Evolutionary conservation across 2,888 invertebrate species (phyloP).

Genomic region (Leptinotarsa juncta): DNA sequence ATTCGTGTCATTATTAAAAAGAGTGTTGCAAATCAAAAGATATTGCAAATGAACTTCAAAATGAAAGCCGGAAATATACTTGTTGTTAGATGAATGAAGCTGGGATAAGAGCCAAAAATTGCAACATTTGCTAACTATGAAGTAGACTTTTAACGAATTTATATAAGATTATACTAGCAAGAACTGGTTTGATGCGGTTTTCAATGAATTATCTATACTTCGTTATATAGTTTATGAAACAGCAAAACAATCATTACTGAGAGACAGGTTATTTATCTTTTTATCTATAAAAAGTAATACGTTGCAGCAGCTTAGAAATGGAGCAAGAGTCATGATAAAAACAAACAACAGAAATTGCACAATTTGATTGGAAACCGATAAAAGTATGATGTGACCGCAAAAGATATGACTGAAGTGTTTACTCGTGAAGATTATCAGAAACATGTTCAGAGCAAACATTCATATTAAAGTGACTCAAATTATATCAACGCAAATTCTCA

Average conservation of each 20-base stretch:
- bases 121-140: background rate
- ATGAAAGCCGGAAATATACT: conserved; percentile 12
- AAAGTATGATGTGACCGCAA: conserved; percentile 20
- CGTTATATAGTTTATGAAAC: background rate
- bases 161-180: background rate
- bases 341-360: background rate
- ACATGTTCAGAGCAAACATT: conserved; percentile 11
- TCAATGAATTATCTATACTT: conserved; percentile 14
- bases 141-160: background rate
- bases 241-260: background rate
- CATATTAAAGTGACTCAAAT: too few species aligned
- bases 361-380: background rate
- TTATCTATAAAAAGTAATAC: background rate
- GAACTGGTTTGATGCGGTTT: conserved; percentile 22
- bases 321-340: background rate
- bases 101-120: conserved; percentile 21
- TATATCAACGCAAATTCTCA: too few species aligned
- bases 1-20: background rate
- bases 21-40: too few species aligned
- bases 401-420: conserved; percentile 22
- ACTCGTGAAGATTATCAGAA: background rate
- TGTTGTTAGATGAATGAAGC: background rate
- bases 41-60: background rate
- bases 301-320: background rate
- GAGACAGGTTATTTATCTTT: conserved; percentile 3